phyloP scores from a whole-genome alignment of 2,113 vertebrate genomes.

The Misgurnus mizolepis region DNA sequence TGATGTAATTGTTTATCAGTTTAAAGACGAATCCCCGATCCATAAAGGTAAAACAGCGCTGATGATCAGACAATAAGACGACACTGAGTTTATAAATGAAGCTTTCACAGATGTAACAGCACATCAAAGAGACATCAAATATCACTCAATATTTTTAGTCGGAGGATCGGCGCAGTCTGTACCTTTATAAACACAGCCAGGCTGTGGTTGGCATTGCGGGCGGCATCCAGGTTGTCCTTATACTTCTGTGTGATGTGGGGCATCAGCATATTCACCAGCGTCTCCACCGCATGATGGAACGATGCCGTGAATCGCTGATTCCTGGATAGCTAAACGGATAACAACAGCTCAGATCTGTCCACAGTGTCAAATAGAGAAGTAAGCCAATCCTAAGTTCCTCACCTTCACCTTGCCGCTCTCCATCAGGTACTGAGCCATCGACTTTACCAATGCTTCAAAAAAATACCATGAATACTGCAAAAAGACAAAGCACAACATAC shows the following conservation, averaged over 20 bases:
- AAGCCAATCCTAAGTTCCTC: slow-evolving; percentile 15
- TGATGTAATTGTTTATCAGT: slow-evolving; percentile 97
- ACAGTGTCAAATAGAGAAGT: not conserved
- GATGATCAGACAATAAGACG: slow-evolving; percentile 32
- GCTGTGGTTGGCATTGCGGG: slow-evolving; percentile 95
- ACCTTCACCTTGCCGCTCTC: slow-evolving; percentile 92
- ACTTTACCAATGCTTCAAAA: slow-evolving; percentile 95
- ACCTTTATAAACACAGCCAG: slow-evolving; percentile 96
- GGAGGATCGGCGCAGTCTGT: not conserved
- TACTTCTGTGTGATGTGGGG: slow-evolving; percentile 98
- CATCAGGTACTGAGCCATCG: slow-evolving; percentile 92
- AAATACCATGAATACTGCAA: slow-evolving; percentile 98
- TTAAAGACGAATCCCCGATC: slow-evolving; percentile 97
- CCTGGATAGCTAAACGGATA: slow-evolving; percentile 78
- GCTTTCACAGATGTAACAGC: not conserved
- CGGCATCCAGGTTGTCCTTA: slow-evolving; percentile 93
- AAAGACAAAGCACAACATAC: slow-evolving; percentile 20
- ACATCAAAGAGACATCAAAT: not conserved
- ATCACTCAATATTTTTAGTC: not conserved
- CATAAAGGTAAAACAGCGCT: slow-evolving; percentile 98
- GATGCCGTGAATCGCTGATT: slow-evolving; percentile 93
- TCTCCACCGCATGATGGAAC: slow-evolving; percentile 91
- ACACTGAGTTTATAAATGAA: not conserved
- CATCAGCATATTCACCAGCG: slow-evolving; percentile 92
- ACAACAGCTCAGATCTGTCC: not conserved